These are phyloP conservation scores for Xerus rutilus DNA, from an alignment of 2,797 vertebrate species.

Conservation along the genomic window DNA sequence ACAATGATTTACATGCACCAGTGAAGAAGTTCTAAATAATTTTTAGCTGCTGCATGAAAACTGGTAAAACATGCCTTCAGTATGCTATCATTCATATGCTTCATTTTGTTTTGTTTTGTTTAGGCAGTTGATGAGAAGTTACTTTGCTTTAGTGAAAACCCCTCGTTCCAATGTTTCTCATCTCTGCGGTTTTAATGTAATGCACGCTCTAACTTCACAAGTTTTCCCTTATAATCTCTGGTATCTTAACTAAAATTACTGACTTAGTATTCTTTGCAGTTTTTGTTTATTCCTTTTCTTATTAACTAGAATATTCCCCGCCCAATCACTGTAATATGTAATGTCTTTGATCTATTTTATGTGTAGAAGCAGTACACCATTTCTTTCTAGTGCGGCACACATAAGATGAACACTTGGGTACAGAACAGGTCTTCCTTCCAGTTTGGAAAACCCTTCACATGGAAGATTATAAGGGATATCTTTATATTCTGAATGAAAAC, in stretches of 20 bases:
- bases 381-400: constrained; percentile 82
- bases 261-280: constrained; percentile 88
- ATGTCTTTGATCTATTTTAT: constrained; percentile 80
- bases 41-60: constrained; percentile 90
- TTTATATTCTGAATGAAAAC: constrained; percentile 96
- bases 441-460: constrained; percentile 92
- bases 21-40: constrained; percentile 88
- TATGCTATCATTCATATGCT: constrained; percentile 87
- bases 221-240: constrained; percentile 79
- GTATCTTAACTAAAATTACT: constrained; percentile 86
- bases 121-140: constrained; percentile 86
- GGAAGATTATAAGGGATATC: constrained; percentile 92
- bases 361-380: constrained; percentile 81
- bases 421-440: constrained; percentile 85
- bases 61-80: constrained; percentile 84
- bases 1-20: constrained; percentile 85
- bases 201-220: constrained; percentile 25
- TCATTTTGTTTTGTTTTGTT: constrained; percentile 82
- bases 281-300: constrained; percentile 87
- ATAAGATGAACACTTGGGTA: constrained; percentile 82
- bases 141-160: constrained; percentile 86
- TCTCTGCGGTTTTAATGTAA: constrained; percentile 53
- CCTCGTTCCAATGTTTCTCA: constrained; percentile 80
- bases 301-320: constrained; percentile 85
- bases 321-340: constrained; percentile 66